Evolutionary conservation across 2,113 vertebrate genomes (phyloP).

Genomic region (Mesitornis unicolor): DNA sequence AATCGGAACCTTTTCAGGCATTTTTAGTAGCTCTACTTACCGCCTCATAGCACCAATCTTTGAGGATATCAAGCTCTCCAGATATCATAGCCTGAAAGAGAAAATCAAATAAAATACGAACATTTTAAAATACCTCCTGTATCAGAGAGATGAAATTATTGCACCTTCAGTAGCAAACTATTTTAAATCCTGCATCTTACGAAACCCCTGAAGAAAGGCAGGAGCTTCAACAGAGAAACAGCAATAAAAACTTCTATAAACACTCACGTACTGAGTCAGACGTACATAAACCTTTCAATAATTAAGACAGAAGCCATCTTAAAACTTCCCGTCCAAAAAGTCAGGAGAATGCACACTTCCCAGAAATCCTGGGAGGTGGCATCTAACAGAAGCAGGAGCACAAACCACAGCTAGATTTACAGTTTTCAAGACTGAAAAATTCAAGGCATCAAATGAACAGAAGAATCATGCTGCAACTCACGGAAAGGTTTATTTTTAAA

Average conservation of each 20-base stretch:
- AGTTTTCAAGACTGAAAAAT: background rate
- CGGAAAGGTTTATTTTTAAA: background rate
- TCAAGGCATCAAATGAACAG: background rate
- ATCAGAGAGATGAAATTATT: background rate
- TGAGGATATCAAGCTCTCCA: constrained; percentile 94
- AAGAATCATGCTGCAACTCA: background rate
- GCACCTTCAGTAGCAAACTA: background rate
- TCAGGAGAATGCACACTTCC: fast-evolving
- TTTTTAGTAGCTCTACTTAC: constrained; percentile 68
- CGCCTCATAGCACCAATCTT: constrained; percentile 98
- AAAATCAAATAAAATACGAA: background rate
- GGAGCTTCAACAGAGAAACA: background rate
- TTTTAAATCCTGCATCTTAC: background rate
- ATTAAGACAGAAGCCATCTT: background rate
- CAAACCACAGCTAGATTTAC: background rate
- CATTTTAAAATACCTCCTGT: fast-evolving
- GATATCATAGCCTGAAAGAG: constrained; percentile 86
- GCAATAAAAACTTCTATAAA: background rate
- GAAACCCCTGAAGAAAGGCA: background rate
- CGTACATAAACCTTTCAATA: background rate
- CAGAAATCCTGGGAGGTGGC: background rate
- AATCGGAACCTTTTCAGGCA: background rate
- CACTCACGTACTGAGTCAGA: background rate
- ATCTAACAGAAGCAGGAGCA: background rate
- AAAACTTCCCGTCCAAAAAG: background rate